Evolutionary conservation across 2,797 vertebrate genomes (phyloP).

Genomic region (Cercopithecus petaurista): DNA sequence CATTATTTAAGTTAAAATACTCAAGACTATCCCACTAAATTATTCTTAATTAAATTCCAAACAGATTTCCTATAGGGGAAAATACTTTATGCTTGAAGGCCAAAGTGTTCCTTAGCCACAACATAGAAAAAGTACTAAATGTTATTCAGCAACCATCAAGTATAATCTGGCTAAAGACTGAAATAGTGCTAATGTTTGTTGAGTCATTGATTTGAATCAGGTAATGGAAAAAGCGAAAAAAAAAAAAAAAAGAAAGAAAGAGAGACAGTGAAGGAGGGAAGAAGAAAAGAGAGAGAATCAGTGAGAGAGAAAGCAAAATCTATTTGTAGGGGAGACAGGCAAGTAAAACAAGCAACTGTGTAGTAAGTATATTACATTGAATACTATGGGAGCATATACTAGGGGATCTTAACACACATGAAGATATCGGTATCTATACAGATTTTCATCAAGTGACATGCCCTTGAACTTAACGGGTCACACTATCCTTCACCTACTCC

Average conservation of each 20-base stretch:
- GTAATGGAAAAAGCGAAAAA: neutral
- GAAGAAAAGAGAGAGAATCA: too few relatives aligned
- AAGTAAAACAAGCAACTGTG: neutral
- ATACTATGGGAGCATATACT: neutral
- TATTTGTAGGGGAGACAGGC: neutral
- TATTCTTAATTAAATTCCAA: neutral
- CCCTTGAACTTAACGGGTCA: neutral
- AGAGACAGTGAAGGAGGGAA: fast-evolving
- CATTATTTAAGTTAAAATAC: constrained; percentile 18
- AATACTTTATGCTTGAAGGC: neutral
- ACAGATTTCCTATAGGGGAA: neutral
- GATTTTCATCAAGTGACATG: neutral
- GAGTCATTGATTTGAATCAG: neutral
- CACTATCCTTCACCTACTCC: neutral
- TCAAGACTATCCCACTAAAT: neutral
- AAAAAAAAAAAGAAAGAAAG: neutral
- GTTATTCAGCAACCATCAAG: neutral
- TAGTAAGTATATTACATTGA: neutral
- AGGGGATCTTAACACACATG: too few relatives aligned
- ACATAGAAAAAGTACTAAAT: neutral
- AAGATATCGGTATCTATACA: neutral
- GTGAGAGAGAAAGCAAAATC: neutral
- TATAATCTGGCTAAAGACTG: neutral
- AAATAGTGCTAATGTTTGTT: neutral
- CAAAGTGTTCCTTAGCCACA: neutral